Evolutionary conservation across 2,888 invertebrate species (phyloP).

Genomic region (Campopleginae sp.): DNA sequence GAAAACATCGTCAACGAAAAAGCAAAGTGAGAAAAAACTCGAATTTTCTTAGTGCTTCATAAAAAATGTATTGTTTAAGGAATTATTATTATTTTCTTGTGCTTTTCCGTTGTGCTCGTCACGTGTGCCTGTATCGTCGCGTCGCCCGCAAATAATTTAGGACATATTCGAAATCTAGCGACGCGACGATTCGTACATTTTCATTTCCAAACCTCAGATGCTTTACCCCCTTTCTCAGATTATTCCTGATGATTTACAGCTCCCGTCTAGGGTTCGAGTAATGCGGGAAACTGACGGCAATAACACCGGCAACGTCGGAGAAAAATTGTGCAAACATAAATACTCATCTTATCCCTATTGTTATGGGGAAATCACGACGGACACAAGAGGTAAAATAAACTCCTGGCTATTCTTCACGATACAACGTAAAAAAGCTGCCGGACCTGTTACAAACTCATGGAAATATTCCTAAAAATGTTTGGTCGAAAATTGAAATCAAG

Average conservation of each 20-base stretch:
- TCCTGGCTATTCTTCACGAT: constrained; percentile 16
- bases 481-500: not conserved
- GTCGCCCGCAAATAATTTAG: constrained; percentile 25
- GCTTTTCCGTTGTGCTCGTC: constrained; percentile 47
- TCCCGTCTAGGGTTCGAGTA: constrained; percentile 89
- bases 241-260: constrained; percentile 77
- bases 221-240: constrained; percentile 41
- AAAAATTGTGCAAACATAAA: constrained; percentile 93
- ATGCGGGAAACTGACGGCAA: constrained; percentile 88
- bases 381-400: constrained; percentile 86
- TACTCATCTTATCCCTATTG: constrained; percentile 96
- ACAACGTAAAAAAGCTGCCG: no score
- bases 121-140: constrained; percentile 62
- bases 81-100: constrained; percentile 19
- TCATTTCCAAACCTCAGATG: not conserved
- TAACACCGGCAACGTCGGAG: constrained; percentile 84
- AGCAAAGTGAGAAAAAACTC: constrained; percentile 86
- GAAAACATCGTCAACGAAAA: constrained; percentile 89
- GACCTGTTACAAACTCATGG: no score
- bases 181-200: constrained; percentile 59
- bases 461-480: not conserved
- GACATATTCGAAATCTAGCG: constrained; percentile 31
- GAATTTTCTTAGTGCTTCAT: not conserved
- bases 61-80: not conserved
- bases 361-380: constrained; percentile 93